Evolutionary conservation across 2,797 vertebrate species (phyloP), one percentile per base, ranked within the genome.

Genomic region (Amblyopsis hoosieri): DNA sequence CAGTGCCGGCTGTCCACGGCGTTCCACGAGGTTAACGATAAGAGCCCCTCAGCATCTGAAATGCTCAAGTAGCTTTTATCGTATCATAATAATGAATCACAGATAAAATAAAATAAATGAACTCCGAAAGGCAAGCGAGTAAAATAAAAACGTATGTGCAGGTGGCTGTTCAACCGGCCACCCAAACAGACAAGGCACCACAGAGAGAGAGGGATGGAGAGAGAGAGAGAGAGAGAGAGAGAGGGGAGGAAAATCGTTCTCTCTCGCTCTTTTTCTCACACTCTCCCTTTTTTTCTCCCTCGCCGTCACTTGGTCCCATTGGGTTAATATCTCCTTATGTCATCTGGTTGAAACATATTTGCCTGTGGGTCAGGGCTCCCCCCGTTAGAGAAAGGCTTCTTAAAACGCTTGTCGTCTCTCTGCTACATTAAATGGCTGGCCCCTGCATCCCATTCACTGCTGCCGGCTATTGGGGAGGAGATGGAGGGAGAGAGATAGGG

Each of bases 1-100:
- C 79, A 81, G 87, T 86, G 81, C 85, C 71, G 84, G 73, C 77
- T 86, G 85, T 77, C 69, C 86, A 81, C 80, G 70, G 83, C 86
- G 89, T 92, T 93, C 88, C 91, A 89, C 92, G 92, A 94, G 92
- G 93, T 93, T 94, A 94, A 94, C 93, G 92, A 94, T 92, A 92
- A 92, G 87, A 89, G 90, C 89, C 89, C 88, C 79, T 85, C 86
- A 82, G 89, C 87, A 89, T 89, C 90, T 87, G 90, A 92, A 93
- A 94, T 92, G 93, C 93, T 93, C 92, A 93, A 93, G 91, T 93
- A 93, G 92, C 91, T 93, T 94, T 93, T 94, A 94, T 93, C 90
- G 91, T 93, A 93, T 93, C 93, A 92, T 93, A 93, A 93, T 93
- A 93, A 94, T 93, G 91, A 93, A 93, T 94, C 92, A 93, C 91